Percentiles rank a stretch among this genome's conserved stretches.
Conservation (phyloP, 2,888 invertebrate genomes). For the Altica lythri region DNA sequence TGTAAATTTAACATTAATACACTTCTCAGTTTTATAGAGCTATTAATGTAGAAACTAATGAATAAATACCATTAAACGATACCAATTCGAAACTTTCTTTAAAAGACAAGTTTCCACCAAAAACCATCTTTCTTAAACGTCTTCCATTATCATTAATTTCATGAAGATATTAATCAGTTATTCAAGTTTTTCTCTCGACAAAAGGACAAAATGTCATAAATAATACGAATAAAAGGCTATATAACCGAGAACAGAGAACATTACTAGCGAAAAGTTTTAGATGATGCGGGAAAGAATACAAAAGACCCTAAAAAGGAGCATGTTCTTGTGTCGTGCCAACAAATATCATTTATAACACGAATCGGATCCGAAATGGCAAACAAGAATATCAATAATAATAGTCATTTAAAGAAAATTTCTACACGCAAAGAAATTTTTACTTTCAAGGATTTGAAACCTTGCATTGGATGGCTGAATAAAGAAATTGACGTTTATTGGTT, state of each 20-base stretch:
- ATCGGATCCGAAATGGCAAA: slow-evolving; percentile 54
- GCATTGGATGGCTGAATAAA: too few relatives aligned
- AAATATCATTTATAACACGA: slow-evolving; percentile 57
- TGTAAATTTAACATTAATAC: too few relatives aligned
- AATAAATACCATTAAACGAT: slow-evolving; percentile 19
- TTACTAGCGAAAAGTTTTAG: slow-evolving; percentile 38
- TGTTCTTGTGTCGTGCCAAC: slow-evolving; percentile 53
- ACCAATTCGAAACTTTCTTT: slow-evolving; percentile 10
- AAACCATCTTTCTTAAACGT: slow-evolving; percentile 22
- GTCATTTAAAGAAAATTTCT: slow-evolving; percentile 27
- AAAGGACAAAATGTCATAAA: slow-evolving; percentile 36
- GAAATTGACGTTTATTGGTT: too few relatives aligned
- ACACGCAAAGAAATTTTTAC: slow-evolving; percentile 22
- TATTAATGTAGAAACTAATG: slow-evolving; percentile 13
- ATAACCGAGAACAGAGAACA: slow-evolving; percentile 38
- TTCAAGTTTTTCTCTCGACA: slow-evolving; percentile 33
- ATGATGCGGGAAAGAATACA: slow-evolving; percentile 37
- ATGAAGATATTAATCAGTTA: slow-evolving; percentile 37
- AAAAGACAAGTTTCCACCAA: slow-evolving; percentile 16
- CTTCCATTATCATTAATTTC: slow-evolving; percentile 23
- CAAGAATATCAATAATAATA: slow-evolving; percentile 58
- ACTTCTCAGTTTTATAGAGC: too few relatives aligned
- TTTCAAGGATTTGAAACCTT: too few relatives aligned
- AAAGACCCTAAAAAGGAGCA: slow-evolving; percentile 47
- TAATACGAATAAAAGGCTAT: slow-evolving; percentile 37